These are phyloP conservation scores for Macroglossus sobrinus DNA, from an alignment of 2,113 vertebrate species.

Conservation along the genomic window DNA sequence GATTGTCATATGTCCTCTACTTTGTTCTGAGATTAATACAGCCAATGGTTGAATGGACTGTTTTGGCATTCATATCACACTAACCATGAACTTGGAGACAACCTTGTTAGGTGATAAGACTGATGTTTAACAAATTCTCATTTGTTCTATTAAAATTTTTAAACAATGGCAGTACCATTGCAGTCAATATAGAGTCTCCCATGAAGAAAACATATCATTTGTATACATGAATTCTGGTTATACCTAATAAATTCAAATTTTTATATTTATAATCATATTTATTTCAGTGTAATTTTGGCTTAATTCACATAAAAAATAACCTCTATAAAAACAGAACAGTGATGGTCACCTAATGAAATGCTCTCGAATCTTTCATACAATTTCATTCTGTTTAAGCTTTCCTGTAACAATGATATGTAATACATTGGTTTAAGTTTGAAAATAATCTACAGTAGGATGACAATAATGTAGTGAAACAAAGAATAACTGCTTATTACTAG, in stretches of 20 bases:
- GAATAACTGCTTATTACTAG: conserved; percentile 69
- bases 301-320: not conserved
- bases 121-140: not conserved
- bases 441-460: conserved; percentile 62
- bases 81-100: not conserved
- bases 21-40: not conserved
- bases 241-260: not conserved
- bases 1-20: not conserved
- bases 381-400: conserved; percentile 71
- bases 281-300: not conserved
- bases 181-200: not conserved
- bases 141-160: not conserved
- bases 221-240: not conserved
- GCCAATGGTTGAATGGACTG: not conserved
- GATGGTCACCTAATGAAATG: not conserved
- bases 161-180: not conserved
- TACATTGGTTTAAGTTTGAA: conserved; percentile 65
- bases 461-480: conserved; percentile 71
- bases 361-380: not conserved
- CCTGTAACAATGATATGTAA: conserved; percentile 60
- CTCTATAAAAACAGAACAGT: not conserved
- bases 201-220: not conserved
- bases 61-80: not conserved
- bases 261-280: not conserved
- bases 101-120: not conserved